phyloP scores from a whole-genome alignment of 2,888 invertebrate genomes.

The Parelbella ahira region DNA sequence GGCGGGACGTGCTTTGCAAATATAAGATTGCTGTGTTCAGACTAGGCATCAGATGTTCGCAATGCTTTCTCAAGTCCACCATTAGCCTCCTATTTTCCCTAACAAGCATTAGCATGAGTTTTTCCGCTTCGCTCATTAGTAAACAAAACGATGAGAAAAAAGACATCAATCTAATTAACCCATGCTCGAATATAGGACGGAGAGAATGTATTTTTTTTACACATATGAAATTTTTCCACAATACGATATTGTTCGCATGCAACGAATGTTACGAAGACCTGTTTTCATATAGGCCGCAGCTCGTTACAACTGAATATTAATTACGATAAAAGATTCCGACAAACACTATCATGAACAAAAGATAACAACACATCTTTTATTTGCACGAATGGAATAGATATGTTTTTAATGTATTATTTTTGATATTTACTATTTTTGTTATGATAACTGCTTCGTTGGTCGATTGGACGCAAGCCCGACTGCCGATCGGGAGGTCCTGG shows the following conservation, averaged over 20 bases:
- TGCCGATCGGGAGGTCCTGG: no score
- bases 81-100: conserved; percentile 8
- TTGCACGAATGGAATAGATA: no score
- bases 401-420: no score
- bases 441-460: no score
- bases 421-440: no score
- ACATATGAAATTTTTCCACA: background rate
- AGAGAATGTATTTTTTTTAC: background rate
- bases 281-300: background rate
- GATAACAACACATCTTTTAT: no score
- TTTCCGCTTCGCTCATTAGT: conserved; percentile 13
- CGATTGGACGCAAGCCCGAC: no score
- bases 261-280: no score
- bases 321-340: no score
- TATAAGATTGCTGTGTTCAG: conserved; percentile 8
- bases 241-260: background rate
- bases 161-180: conserved; percentile 8
- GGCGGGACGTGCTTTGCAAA: conserved; percentile 6
- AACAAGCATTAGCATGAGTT: conserved; percentile 3
- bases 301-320: no score
- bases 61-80: conserved; percentile 5
- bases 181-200: background rate
- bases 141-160: conserved; percentile 15
- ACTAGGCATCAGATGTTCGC: conserved; percentile 7
- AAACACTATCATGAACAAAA: no score